Conservation (phyloP, 2,797 vertebrate genomes). For the Xenentodon cancila region DNA sequence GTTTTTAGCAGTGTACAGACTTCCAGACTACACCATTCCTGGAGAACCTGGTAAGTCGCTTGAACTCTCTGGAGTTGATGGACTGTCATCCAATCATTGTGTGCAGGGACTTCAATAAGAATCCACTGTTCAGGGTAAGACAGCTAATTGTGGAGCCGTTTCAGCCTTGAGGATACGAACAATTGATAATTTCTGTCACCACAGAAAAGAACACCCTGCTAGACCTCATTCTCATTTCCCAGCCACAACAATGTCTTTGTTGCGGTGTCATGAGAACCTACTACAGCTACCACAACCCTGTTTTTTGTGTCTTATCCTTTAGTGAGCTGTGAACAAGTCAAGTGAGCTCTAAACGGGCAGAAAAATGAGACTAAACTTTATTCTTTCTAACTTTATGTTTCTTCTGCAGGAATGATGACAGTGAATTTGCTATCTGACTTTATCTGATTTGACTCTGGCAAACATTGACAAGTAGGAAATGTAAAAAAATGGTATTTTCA, state of each 20-base stretch:
- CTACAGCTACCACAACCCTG: background rate
- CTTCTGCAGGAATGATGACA: no score
- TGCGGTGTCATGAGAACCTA: slow-evolving; percentile 2
- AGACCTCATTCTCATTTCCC: slow-evolving; percentile 4
- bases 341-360: no score
- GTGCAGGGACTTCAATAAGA: slow-evolving; percentile 29
- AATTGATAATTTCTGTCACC: slow-evolving; percentile 32
- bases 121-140: background rate
- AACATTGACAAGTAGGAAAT: no score
- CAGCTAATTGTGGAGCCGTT: slow-evolving; percentile 25
- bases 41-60: no score
- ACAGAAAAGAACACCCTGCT: slow-evolving; percentile 16
- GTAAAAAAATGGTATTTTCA: no score
- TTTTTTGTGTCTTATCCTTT: background rate
- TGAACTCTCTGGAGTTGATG: slow-evolving; percentile 20
- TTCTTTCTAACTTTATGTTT: no score
- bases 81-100: slow-evolving; percentile 27
- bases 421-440: no score
- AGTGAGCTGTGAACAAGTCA: background rate
- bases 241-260: background rate
- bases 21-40: slow-evolving; percentile 9
- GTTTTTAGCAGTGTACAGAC: slow-evolving; percentile 17
- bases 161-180: slow-evolving; percentile 7
- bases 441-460: no score
- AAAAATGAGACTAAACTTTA: no score